Evolutionary conservation across 1,140 invertebrate genomes (phyloP).

Genomic region (Cylas formicarius): DNA sequence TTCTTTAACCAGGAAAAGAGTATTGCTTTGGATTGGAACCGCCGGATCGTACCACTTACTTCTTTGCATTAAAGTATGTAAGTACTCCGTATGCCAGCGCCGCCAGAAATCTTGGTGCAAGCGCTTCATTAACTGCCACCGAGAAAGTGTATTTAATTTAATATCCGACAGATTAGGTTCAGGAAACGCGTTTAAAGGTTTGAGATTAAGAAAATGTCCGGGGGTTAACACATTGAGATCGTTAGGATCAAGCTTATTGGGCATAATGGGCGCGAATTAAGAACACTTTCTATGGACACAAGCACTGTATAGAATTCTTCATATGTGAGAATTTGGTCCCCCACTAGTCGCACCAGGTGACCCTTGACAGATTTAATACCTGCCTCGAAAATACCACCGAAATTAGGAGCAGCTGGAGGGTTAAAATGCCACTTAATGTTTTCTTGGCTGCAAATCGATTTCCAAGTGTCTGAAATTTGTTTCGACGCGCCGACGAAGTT

Average conservation of each 20-base stretch:
- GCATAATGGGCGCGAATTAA: slow-evolving; percentile 10
- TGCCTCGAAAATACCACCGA: slow-evolving; percentile 43
- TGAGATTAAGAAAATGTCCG: slow-evolving; percentile 12
- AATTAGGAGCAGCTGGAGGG: slow-evolving; percentile 40
- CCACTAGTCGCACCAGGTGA: slow-evolving; percentile 11
- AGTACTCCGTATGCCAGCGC: slow-evolving; percentile 31
- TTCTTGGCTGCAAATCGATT: too few relatives aligned
- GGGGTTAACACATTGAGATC: slow-evolving; percentile 12
- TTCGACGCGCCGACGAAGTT: slow-evolving; percentile 17
- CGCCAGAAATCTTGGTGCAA: slow-evolving; percentile 11
- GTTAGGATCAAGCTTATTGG: slow-evolving; percentile 10
- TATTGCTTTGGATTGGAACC: too few relatives aligned
- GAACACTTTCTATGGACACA: slow-evolving; percentile 3
- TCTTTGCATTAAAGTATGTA: slow-evolving; percentile 22
- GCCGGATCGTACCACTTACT: too few relatives aligned
- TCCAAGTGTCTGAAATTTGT: too few relatives aligned
- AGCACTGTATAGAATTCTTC: slow-evolving; percentile 14
- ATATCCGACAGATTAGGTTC: slow-evolving; percentile 7
- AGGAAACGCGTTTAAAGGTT: slow-evolving; percentile 7
- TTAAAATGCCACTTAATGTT: slow-evolving; percentile 40
- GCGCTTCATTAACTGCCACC: slow-evolving; percentile 9
- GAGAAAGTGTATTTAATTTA: slow-evolving; percentile 7
- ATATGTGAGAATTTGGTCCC: slow-evolving; percentile 6
- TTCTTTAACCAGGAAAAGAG: slow-evolving; percentile 8
- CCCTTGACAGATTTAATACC: slow-evolving; percentile 39